Evolutionary conservation across 2,888 invertebrate genomes (phyloP).

Genomic region (Peribatodes rhomboidaria): DNA sequence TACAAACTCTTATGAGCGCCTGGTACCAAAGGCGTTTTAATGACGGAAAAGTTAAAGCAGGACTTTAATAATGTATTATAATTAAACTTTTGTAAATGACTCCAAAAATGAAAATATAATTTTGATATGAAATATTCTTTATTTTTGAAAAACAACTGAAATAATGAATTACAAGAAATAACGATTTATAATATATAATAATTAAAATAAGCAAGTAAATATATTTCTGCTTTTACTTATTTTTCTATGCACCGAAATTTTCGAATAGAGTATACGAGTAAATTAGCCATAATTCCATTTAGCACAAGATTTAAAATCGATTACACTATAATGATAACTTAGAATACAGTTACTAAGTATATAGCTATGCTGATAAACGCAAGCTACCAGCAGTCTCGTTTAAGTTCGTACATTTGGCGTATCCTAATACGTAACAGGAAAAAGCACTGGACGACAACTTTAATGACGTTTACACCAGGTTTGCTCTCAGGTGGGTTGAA

Average conservation of each 20-base stretch:
- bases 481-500: constrained; percentile 49
- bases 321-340: constrained; percentile 42
- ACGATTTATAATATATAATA: constrained; percentile 49
- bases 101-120: constrained; percentile 57
- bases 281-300: constrained; percentile 41
- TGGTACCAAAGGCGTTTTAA: constrained; percentile 20
- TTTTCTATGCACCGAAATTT: constrained; percentile 67
- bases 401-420: constrained; percentile 36
- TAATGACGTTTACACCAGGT: constrained; percentile 41
- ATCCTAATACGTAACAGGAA: constrained; percentile 18
- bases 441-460: constrained; percentile 38
- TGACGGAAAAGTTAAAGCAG: constrained; percentile 48
- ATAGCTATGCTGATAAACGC: constrained; percentile 17
- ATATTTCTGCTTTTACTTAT: constrained; percentile 61
- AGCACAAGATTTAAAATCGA: constrained; percentile 47
- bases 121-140: constrained; percentile 63
- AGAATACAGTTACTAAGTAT: constrained; percentile 28
- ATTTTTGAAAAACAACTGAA: constrained; percentile 54
- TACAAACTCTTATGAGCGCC: constrained; percentile 16
- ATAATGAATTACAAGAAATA: constrained; percentile 48
- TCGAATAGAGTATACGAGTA: constrained; percentile 45
- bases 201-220: constrained; percentile 52
- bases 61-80: constrained; percentile 47
- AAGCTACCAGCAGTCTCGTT: constrained; percentile 17
- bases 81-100: constrained; percentile 45